A percentile compares a stretch with the other conserved stretches of the same genome.
Evolutionary conservation across 2,113 vertebrate species (phyloP).

Genomic region (Tauraco erythrolophus): DNA sequence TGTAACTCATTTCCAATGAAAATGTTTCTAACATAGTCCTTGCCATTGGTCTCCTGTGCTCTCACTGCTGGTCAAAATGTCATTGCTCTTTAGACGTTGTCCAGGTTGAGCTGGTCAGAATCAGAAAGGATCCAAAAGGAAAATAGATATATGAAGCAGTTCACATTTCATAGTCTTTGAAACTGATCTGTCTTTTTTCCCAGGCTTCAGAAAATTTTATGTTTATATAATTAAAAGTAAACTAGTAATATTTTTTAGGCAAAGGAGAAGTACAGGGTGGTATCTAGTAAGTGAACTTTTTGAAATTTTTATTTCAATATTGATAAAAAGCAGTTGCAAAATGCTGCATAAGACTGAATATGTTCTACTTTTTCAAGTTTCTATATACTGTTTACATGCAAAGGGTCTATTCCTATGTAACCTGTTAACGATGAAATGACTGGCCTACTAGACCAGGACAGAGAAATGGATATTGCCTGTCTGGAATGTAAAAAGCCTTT

Average conservation of each 20-base stretch:
- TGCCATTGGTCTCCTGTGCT: not conserved
- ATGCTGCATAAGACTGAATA: not conserved
- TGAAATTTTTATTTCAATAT: not conserved
- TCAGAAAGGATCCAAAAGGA: not conserved
- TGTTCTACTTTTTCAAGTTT: not conserved
- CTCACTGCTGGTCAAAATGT: not conserved
- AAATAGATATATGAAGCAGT: not conserved
- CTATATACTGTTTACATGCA: not conserved
- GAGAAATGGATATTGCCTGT: not conserved
- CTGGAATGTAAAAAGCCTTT: not conserved
- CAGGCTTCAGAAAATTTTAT: not conserved
- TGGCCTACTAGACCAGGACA: not conserved
- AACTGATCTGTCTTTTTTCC: not conserved
- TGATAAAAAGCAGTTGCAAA: not conserved
- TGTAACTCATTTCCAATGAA: not conserved
- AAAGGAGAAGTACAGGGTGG: not conserved
- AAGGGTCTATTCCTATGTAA: not conserved
- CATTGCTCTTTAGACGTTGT: not conserved
- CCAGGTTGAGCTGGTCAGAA: not conserved
- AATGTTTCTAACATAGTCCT: not conserved
- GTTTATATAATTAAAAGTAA: not conserved
- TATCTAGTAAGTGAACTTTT: not conserved
- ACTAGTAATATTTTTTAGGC: not conserved
- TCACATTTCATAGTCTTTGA: not conserved
- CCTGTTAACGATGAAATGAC: not conserved